Percentiles rank a stretch among this genome's conserved stretches.
phyloP scores from a whole-genome alignment of 2,113 vertebrate species.

The Peromyscus leucopus region DNA sequence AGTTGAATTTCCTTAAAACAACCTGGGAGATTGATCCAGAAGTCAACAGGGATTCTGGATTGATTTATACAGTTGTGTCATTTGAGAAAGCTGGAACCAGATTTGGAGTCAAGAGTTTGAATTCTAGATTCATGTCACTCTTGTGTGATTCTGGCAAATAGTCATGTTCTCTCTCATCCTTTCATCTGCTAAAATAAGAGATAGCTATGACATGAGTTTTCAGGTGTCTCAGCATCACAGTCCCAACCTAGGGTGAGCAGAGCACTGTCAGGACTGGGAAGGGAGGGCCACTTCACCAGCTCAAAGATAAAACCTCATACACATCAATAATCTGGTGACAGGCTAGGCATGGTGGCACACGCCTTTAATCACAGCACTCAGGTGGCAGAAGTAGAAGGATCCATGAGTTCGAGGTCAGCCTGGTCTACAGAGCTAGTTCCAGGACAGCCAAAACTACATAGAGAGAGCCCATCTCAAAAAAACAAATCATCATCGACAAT shows the following conservation, averaged over 20 bases:
- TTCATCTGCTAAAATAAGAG: background rate
- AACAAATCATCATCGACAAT: background rate
- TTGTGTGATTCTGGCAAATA: constrained; percentile 12
- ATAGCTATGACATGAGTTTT: background rate
- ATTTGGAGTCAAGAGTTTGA: background rate
- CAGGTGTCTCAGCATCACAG: background rate
- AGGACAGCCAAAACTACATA: background rate
- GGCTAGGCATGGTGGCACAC: background rate
- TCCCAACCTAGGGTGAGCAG: background rate
- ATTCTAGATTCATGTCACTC: background rate
- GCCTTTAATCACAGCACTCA: background rate
- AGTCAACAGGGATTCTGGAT: background rate
- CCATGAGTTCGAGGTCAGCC: background rate
- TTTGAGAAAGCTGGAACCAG: background rate
- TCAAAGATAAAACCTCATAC: background rate
- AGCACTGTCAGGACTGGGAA: background rate
- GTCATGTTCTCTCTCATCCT: background rate
- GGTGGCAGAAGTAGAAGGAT: background rate
- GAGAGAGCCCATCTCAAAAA: background rate
- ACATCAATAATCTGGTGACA: background rate
- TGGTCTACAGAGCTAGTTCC: background rate
- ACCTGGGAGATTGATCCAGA: background rate
- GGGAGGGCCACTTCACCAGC: background rate
- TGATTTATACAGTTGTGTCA: background rate
- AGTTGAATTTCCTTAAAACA: background rate